Evolutionary conservation across 2,888 invertebrate species (phyloP).

Genomic region (Melangyna quadrimaculata): DNA sequence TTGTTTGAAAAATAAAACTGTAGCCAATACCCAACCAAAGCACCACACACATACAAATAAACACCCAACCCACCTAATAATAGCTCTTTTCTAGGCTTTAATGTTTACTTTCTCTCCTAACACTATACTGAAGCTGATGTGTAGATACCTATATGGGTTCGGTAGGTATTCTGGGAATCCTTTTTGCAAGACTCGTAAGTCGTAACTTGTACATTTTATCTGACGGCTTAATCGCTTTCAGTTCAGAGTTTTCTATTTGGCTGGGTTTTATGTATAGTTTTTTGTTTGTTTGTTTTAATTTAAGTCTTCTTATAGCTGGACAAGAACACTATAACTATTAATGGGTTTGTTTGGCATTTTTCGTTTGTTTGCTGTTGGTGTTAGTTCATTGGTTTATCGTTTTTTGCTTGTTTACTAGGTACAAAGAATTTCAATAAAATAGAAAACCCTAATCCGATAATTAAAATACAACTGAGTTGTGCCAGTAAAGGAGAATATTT

Average conservation of each 20-base stretch:
- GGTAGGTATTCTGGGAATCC: conserved; percentile 31
- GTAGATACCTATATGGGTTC: neutral
- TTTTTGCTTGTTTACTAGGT: conserved; percentile 46
- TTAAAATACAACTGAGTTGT: conserved; percentile 59
- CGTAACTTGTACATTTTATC: conserved; percentile 70
- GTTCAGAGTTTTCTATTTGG: conserved; percentile 37
- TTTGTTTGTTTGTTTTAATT: neutral
- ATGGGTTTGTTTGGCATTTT: conserved; percentile 26
- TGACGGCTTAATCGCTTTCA: conserved; percentile 69
- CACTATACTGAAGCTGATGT: neutral
- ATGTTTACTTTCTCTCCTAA: neutral
- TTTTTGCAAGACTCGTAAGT: conserved; percentile 59
- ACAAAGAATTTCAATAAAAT: conserved; percentile 62
- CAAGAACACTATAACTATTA: conserved; percentile 15
- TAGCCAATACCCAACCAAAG: neutral
- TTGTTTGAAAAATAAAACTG: neutral
- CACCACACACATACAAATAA: neutral
- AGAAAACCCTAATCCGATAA: conserved; percentile 67
- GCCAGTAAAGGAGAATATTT: conserved; percentile 10
- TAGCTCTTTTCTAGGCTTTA: neutral
- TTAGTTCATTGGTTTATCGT: conserved; percentile 64
- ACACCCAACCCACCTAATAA: neutral
- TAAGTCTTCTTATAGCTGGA: conserved; percentile 12
- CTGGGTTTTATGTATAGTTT: neutral
- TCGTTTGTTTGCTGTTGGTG: conserved; percentile 14